Base-by-base conservation (phyloP, 2,888 invertebrate genomes). In the Pterostichus niger region DNA sequence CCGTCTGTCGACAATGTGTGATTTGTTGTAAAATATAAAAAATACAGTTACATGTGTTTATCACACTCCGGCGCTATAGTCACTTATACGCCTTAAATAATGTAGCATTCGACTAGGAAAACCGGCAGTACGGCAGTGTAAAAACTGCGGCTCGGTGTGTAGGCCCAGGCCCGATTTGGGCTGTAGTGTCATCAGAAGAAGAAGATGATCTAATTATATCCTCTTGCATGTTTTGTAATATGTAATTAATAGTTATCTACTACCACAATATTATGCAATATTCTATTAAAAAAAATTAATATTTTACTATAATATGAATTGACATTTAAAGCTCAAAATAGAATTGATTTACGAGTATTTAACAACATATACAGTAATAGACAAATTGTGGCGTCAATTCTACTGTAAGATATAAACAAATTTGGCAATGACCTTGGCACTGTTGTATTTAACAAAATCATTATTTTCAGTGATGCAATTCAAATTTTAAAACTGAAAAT, bases 341-440 rank as follows among this genome's bases (percentile, higher is more conserved):
- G 24, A 68, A 15, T 44, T 71, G 15, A 71, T 71, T 15, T 17
- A 71, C 11, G n/a, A n/a, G n/a, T n/a, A n/a, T n/a, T 40, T 68
- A 68, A 44, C 68, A 68, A 11, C 31, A 61, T 13, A 64, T 11
- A 15, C 24, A 24, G 3, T 64, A 44, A 44, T 9, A 64, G 64
- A 64, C 33, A 33, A 33, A 31, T 11, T 11, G 64, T 71, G 68
- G 44, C 68, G 68, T 71, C 68, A 71, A 17, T 5, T 44, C 40
- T 44, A 40, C 44, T 44, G 9, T 17, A 71, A 44, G 17, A 71
- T 17, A 71, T 17, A 71, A 71, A 71, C 68, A 71, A 44, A 71
- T 71, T 71, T 44, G 68, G 68, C 68, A 71, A 40, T 71, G 68
- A 71, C 68, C 68, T 71, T 71, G 68, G 68, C 68, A 40, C 35